These are phyloP conservation scores for Sinocyclocheilus anshuiensis DNA, from an alignment of 2,113 vertebrate genomes.

Conservation along the genomic window DNA sequence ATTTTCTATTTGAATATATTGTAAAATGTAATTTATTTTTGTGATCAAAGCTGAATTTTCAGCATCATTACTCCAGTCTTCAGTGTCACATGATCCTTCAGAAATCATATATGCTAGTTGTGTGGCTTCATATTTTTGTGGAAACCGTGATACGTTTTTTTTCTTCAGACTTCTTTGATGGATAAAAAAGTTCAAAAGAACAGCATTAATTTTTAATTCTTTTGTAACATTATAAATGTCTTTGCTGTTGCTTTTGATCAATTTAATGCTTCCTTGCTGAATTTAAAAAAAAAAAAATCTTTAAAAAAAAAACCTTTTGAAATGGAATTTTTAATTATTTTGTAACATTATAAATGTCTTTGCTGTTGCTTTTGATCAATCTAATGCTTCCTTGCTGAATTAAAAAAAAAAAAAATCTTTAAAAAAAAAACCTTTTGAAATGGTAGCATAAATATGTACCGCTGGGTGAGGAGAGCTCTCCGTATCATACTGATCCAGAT, in stretches of 20 bases:
- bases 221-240: too few relatives aligned
- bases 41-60: background rate
- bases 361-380: background rate
- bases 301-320: too few relatives aligned
- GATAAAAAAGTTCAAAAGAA: background rate
- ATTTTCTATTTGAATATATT: background rate
- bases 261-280: too few relatives aligned
- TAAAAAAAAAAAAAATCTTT: too few relatives aligned
- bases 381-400: background rate
- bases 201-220: background rate
- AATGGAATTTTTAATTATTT: too few relatives aligned
- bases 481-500: constrained; percentile 83
- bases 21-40: background rate
- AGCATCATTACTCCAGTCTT: background rate
- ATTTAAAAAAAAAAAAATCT: too few relatives aligned
- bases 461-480: constrained; percentile 74
- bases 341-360: background rate
- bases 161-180: background rate
- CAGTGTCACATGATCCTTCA: background rate
- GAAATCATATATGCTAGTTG: background rate
- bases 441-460: constrained; percentile 64
- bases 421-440: too few relatives aligned
- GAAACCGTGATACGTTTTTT: background rate
- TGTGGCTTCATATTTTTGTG: background rate
- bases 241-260: too few relatives aligned